phyloP scores from a whole-genome alignment of 2,888 invertebrate species.

The Drosophila neotestacea region DNA sequence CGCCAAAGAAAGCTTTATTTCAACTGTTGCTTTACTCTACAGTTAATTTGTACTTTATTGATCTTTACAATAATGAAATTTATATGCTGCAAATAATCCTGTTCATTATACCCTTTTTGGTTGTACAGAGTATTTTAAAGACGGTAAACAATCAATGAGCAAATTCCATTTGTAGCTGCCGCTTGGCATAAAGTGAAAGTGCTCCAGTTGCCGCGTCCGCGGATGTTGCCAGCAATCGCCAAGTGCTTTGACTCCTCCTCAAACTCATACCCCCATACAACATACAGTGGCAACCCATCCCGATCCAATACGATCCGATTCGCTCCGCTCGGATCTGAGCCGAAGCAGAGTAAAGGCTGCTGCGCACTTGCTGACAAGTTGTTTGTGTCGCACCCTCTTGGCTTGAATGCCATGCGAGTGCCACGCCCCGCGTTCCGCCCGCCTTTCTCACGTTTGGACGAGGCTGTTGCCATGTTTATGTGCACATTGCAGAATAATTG shows the following conservation, averaged over 20 bases:
- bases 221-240: constrained; percentile 58
- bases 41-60: too few species aligned
- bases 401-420: constrained; percentile 30
- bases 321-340: constrained; percentile 4
- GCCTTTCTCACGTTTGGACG: constrained; percentile 48
- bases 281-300: constrained; percentile 32
- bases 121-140: constrained; percentile 31
- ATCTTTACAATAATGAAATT: too few species aligned
- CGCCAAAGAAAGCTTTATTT: too few species aligned
- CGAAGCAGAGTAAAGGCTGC: constrained; percentile 22
- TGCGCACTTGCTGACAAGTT: constrained; percentile 78
- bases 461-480: constrained; percentile 48
- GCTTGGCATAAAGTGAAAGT: constrained; percentile 82
- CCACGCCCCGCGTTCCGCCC: constrained; percentile 47
- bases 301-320: constrained; percentile 7
- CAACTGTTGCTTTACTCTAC: too few species aligned
- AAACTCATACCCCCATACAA: constrained; percentile 8
- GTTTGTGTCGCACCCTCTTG: constrained; percentile 63
- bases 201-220: constrained; percentile 81
- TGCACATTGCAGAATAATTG: constrained; percentile 78
- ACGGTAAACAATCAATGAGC: constrained; percentile 64
- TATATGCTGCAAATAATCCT: too few species aligned
- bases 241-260: constrained; percentile 79
- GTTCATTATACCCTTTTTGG: not conserved
- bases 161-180: constrained; percentile 65